Evolutionary conservation across 2,888 invertebrate species (phyloP).

Genomic region (Hermaeophaga mercurialis): DNA sequence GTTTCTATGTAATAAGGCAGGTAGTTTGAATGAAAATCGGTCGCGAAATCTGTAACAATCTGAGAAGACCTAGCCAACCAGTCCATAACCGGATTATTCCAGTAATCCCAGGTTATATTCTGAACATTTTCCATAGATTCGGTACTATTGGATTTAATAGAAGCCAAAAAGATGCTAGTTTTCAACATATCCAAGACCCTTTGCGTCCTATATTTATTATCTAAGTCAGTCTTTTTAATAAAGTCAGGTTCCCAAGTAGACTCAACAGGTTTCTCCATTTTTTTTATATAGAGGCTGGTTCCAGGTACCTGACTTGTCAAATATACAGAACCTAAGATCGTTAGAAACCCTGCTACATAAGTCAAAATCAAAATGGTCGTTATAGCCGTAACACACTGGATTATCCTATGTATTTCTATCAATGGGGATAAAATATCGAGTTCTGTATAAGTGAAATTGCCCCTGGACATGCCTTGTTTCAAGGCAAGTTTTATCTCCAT

Average conservation of each 20-base stretch:
- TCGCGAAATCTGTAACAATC: constrained; percentile 41
- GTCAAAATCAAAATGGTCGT: constrained; percentile 65
- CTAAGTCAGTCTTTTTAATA: constrained; percentile 28
- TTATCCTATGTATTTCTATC: constrained; percentile 58
- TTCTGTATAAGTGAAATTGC: constrained; percentile 85
- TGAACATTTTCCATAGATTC: constrained; percentile 37
- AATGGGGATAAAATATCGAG: constrained; percentile 64
- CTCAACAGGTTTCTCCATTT: constrained; percentile 24
- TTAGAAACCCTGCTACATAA: constrained; percentile 65
- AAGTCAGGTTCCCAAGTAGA: constrained; percentile 5
- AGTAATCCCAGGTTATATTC: constrained; percentile 55
- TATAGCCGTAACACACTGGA: constrained; percentile 61
- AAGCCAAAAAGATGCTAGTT: constrained; percentile 53
- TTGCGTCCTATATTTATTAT: constrained; percentile 21
- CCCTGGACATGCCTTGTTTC: constrained; percentile 72
- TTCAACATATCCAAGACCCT: constrained; percentile 49
- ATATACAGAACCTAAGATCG: constrained; percentile 65
- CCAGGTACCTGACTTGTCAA: constrained; percentile 62
- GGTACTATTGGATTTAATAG: constrained; percentile 38
- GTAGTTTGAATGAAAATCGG: constrained; percentile 31
- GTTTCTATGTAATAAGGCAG: constrained; percentile 44
- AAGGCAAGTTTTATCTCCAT: constrained; percentile 76
- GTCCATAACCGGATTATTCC: constrained; percentile 54
- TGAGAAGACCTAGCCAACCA: constrained; percentile 54
- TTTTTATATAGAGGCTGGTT: constrained; percentile 50